These are phyloP conservation scores for Meandrusa payeni DNA, from an alignment of 2,888 invertebrate species.

Conservation along the genomic window DNA sequence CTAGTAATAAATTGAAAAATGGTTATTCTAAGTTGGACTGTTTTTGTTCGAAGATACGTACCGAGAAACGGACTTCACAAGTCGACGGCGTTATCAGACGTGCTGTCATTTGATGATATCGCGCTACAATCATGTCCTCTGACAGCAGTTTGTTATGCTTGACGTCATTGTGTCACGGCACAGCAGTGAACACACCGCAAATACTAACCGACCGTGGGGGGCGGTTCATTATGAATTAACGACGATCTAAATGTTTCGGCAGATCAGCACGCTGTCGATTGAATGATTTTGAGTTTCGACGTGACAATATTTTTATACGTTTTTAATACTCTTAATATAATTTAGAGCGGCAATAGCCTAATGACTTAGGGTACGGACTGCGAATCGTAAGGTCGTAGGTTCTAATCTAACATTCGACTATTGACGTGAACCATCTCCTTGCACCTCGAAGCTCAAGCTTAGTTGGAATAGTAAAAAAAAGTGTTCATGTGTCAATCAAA, in stretches of 20 bases:
- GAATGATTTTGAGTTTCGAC: not conserved
- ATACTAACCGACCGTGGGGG: slow-evolving; percentile 44
- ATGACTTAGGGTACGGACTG: no score
- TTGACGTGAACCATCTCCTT: no score
- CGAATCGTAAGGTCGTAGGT: no score
- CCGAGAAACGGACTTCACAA: slow-evolving; percentile 77
- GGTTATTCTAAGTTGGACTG: slow-evolving; percentile 57
- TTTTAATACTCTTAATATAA: no score
- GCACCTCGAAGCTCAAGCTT: no score
- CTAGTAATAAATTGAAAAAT: slow-evolving; percentile 77
- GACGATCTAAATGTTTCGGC: slow-evolving; percentile 62
- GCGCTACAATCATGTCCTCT: slow-evolving; percentile 61
- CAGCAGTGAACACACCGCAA: slow-evolving; percentile 43
- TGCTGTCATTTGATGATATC: slow-evolving; percentile 58
- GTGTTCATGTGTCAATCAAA: no score
- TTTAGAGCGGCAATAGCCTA: no score
- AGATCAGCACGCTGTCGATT: slow-evolving; percentile 38
- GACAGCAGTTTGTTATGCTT: slow-evolving; percentile 50
- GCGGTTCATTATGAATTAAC: slow-evolving; percentile 65
- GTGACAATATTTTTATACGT: slow-evolving; percentile 1
- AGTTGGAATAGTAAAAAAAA: no score
- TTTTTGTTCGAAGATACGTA: slow-evolving; percentile 60
- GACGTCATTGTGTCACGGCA: slow-evolving; percentile 56
- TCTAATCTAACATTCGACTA: no score
- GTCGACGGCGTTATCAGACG: slow-evolving; percentile 58